phyloP scores from a whole-genome alignment of 2,888 invertebrate species.

The Dorcus parallelipipedus region DNA sequence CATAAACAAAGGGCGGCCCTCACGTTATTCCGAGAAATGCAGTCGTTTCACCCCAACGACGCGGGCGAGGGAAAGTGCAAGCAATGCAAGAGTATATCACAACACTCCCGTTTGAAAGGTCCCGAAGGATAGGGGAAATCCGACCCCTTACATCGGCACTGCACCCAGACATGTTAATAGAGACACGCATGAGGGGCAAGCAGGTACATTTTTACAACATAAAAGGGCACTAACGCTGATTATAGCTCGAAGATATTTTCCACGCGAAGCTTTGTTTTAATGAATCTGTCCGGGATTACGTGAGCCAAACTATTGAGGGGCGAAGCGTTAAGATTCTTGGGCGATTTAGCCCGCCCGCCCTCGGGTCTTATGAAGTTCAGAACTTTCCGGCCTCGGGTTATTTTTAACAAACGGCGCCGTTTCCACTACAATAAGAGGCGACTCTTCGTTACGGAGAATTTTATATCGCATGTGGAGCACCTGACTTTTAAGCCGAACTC shows the following conservation, averaged over 20 bases:
- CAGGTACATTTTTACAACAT: background rate
- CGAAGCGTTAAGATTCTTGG: too few species aligned
- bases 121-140: background rate
- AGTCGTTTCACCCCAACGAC: background rate
- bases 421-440: too few species aligned
- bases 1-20: background rate
- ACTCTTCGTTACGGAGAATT: too few species aligned
- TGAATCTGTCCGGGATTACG: too few species aligned
- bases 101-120: background rate
- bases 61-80: background rate
- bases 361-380: too few species aligned
- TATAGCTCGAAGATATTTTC: background rate
- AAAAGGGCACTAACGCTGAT: background rate
- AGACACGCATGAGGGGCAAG: background rate
- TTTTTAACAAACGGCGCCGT: too few species aligned
- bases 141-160: conserved; percentile 1
- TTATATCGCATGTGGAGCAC: too few species aligned
- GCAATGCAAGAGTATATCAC: background rate
- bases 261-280: too few species aligned
- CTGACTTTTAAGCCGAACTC: too few species aligned
- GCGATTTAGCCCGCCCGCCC: too few species aligned
- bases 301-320: too few species aligned
- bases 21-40: background rate
- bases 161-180: conserved; percentile 1
- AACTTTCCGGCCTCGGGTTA: too few species aligned